A percentile compares a stretch with the other conserved stretches of the same genome.
These are phyloP conservation scores for Tragulus kanchil DNA, from an alignment of 2,113 vertebrate genomes.

Conservation along the genomic window DNA sequence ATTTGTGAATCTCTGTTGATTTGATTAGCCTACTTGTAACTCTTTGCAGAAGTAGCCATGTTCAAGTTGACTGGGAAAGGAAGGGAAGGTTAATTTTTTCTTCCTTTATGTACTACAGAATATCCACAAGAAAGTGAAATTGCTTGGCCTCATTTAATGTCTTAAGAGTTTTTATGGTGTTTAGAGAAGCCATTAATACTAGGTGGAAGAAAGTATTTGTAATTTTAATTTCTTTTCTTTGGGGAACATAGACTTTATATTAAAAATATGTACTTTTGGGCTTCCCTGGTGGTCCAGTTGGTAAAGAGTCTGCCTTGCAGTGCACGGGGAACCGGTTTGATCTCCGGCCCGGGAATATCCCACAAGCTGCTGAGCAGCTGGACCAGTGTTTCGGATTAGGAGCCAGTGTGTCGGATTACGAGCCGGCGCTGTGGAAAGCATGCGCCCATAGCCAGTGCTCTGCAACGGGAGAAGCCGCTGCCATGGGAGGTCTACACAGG, in stretches of 20 bases:
- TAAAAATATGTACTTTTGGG: neutral
- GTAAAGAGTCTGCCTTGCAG: no score
- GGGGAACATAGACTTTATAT: neutral
- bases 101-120: neutral
- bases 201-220: neutral
- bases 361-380: no score
- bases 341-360: no score
- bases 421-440: no score
- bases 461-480: no score
- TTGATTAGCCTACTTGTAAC: neutral
- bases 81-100: neutral
- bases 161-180: neutral
- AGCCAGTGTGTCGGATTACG: no score
- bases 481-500: no score
- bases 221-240: constrained; percentile 39
- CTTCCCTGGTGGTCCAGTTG: no score
- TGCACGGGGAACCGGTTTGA: no score
- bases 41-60: neutral
- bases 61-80: neutral
- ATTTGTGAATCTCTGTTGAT: neutral
- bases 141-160: neutral
- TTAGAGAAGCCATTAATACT: neutral
- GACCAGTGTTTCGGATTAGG: no score
- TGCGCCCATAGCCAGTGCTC: no score
- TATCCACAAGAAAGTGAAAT: neutral